Evolutionary conservation across 2,797 vertebrate species (phyloP).

Genomic region (Parauchenoglanis ngamensis): DNA sequence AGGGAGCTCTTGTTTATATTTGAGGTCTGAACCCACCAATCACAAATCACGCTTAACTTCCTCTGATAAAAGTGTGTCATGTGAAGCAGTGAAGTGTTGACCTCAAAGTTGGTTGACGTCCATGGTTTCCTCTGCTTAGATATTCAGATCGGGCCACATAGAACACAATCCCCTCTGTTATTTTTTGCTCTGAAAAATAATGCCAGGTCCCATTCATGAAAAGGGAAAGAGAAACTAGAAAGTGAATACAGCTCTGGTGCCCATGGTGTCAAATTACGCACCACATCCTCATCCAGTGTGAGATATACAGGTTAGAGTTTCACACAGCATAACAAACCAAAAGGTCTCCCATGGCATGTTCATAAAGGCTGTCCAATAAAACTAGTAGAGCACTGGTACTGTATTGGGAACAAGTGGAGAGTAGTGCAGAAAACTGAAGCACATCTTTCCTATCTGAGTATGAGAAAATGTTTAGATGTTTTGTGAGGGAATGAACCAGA

Average conservation of each 20-base stretch:
- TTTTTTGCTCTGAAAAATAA: constrained; percentile 20
- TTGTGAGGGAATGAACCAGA: not conserved
- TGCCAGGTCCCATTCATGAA: constrained; percentile 20
- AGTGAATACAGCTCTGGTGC: constrained; percentile 12
- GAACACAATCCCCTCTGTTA: not conserved
- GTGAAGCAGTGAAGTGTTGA: not conserved
- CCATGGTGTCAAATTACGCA: constrained; percentile 10
- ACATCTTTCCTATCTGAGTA: not conserved
- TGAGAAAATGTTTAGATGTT: not conserved
- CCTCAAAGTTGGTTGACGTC: constrained; percentile 1
- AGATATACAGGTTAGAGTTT: constrained; percentile 27
- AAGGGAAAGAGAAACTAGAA: constrained; percentile 25
- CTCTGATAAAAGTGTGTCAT: not conserved
- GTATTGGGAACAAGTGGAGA: not conserved
- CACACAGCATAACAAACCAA: constrained; percentile 12
- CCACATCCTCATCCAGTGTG: not conserved
- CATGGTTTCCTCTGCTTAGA: constrained; percentile 28
- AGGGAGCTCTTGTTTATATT: constrained; percentile 26
- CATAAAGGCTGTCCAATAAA: constrained; percentile 8
- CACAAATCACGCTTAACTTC: not conserved
- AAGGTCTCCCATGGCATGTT: constrained; percentile 23
- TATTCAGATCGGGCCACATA: constrained; percentile 28
- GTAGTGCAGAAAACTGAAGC: not conserved
- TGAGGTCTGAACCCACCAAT: not conserved
- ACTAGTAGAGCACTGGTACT: not conserved